phyloP scores from a whole-genome alignment of 2,797 vertebrate genomes.

The Stomatorhinus walkeri region DNA sequence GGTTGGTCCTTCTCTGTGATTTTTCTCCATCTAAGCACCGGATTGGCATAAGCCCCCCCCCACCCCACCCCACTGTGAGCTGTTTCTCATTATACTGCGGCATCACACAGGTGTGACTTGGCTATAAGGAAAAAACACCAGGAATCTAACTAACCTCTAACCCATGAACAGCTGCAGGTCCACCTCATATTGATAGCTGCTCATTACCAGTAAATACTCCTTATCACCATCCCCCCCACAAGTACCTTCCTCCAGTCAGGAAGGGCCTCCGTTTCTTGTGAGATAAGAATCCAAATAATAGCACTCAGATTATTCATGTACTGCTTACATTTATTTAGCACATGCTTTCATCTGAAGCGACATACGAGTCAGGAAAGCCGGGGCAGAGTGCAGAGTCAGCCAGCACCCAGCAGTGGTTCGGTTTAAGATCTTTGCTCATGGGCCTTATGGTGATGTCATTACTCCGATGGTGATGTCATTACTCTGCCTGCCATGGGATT shows the following conservation, averaged over 20 bases:
- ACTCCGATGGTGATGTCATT: not conserved
- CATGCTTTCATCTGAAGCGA: not conserved
- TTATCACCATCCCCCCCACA: not conserved
- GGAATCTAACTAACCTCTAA: not conserved
- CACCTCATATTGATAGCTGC: not conserved
- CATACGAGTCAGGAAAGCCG: not conserved
- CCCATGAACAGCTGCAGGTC: not conserved
- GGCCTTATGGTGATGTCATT: not conserved
- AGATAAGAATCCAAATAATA: not conserved
- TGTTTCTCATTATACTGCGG: not conserved
- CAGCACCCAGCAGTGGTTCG: not conserved
- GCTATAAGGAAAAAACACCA: not conserved
- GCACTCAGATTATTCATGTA: not conserved
- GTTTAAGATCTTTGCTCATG: not conserved
- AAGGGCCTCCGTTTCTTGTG: not conserved
- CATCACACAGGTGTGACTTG: not conserved
- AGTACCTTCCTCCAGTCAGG: not conserved
- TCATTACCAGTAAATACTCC: not conserved
- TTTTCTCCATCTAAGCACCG: not conserved
- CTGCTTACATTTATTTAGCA: not conserved
- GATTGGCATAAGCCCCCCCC: not conserved
- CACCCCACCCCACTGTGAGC: not conserved
- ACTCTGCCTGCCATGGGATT: not conserved
- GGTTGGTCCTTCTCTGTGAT: not conserved
- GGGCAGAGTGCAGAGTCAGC: not conserved